Evolutionary conservation across 2,888 invertebrate species (phyloP).

Genomic region (Hydraecia micacea): DNA sequence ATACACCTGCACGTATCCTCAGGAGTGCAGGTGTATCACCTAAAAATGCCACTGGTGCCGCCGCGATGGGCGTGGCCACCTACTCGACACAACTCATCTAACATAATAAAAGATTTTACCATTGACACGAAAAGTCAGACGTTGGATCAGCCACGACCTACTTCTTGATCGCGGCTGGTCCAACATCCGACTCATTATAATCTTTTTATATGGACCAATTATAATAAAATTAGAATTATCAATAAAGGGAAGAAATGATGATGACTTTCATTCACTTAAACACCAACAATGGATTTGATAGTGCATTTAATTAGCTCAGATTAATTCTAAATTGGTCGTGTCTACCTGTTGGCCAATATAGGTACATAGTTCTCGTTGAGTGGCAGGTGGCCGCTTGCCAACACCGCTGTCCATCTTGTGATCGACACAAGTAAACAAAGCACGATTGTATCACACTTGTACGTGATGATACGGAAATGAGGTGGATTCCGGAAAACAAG

Average conservation of each 20-base stretch:
- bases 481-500: neutral
- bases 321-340: slow-evolving; percentile 54
- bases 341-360: slow-evolving; percentile 21
- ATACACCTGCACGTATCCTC: neutral
- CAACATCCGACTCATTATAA: neutral
- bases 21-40: neutral
- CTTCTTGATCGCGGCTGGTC: neutral
- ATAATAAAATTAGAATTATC: neutral
- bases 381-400: slow-evolving; percentile 42
- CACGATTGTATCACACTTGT: slow-evolving; percentile 34
- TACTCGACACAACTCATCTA: neutral
- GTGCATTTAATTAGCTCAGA: slow-evolving; percentile 44
- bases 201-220: neutral
- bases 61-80: neutral
- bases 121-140: neutral
- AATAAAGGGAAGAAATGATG: neutral
- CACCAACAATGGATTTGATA: slow-evolving; percentile 10
- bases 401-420: slow-evolving; percentile 29
- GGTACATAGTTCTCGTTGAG: slow-evolving; percentile 22
- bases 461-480: slow-evolving; percentile 45
- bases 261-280: slow-evolving; percentile 28
- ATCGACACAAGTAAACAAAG: slow-evolving; percentile 37
- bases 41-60: too few relatives aligned
- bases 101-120: neutral
- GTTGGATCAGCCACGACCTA: neutral